Conservation (phyloP, 64 coral and sea anemone genomes). For the Acropora yongei region DNA sequence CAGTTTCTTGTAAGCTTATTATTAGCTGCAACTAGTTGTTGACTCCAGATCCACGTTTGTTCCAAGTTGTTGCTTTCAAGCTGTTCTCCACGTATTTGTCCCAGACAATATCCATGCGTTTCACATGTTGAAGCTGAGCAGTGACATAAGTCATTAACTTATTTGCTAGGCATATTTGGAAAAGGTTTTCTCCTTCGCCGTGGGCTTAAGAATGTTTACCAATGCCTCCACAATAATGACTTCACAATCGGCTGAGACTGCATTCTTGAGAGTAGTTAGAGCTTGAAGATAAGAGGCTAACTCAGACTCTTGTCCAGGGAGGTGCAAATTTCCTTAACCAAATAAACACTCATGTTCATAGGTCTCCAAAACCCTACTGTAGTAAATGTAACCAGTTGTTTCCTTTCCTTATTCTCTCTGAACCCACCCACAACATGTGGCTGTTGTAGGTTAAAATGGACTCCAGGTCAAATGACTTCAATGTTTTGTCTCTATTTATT, state of each 20-base stretch:
- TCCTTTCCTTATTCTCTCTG: too few species aligned
- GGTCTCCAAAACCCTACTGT: too few species aligned
- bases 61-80: conserved; percentile 37
- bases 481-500: too few species aligned
- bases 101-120: conserved; percentile 39
- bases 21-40: background rate
- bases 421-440: too few species aligned
- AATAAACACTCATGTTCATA: conserved; percentile 33
- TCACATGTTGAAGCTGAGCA: conserved; percentile 22
- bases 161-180: conserved; percentile 26
- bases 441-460: too few species aligned
- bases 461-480: too few species aligned
- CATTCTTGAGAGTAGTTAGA: background rate
- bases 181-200: conserved; percentile 20
- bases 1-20: conserved; percentile 29
- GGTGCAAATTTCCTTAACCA: conserved; percentile 51
- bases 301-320: conserved; percentile 65
- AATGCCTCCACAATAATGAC: conserved; percentile 34
- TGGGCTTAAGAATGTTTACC: conserved; percentile 53
- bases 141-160: conserved; percentile 33
- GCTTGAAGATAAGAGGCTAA: conserved; percentile 43
- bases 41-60: conserved; percentile 32
- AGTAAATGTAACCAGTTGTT: too few species aligned
- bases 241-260: background rate
- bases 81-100: conserved; percentile 56